phyloP scores from a whole-genome alignment of 2,113 vertebrate genomes.

The Struthio camelus region DNA sequence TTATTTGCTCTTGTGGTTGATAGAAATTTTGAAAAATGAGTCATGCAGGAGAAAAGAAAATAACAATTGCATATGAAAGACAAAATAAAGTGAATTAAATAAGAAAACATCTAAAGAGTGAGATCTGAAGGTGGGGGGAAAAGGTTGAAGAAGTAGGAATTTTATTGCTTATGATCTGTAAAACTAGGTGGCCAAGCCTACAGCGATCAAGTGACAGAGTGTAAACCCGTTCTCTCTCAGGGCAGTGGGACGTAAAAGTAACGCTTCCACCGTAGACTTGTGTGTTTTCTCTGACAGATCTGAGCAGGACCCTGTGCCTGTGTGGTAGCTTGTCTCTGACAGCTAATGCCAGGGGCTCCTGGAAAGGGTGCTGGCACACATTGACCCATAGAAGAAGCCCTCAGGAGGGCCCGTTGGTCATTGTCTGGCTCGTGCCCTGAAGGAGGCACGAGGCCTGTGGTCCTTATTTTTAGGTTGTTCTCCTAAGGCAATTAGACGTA shows the following conservation, averaged over 20 bases:
- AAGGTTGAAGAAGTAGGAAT: neutral
- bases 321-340: neutral
- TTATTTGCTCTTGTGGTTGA: neutral
- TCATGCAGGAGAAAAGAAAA: neutral
- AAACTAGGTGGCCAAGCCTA: neutral
- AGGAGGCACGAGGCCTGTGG: accelerated
- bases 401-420: accelerated
- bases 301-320: neutral
- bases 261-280: accelerated
- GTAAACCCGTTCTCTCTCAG: neutral
- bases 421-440: neutral
- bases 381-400: neutral
- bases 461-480: too few species aligned
- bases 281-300: neutral
- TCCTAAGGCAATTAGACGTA: neutral
- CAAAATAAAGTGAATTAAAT: neutral
- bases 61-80: neutral
- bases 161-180: accelerated
- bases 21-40: neutral
- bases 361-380: accelerated
- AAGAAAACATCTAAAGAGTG: neutral
- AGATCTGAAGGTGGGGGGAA: neutral
- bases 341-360: neutral
- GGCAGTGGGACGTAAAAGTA: accelerated
- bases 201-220: neutral